phyloP scores from a whole-genome alignment of 2,113 vertebrate genomes.

The Felis catus region DNA sequence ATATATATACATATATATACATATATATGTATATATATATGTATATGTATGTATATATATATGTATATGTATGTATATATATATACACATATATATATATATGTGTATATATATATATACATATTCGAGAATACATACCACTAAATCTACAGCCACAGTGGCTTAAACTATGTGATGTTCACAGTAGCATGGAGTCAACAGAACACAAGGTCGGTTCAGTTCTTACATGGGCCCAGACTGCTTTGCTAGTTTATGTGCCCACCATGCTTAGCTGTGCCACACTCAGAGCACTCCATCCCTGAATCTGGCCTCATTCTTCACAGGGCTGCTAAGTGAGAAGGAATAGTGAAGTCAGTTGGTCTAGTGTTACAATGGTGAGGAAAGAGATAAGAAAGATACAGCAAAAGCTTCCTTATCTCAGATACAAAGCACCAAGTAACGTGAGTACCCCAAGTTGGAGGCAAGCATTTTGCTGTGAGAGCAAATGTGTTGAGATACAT shows the following conservation, averaged over 20 bases:
- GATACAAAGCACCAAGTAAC: background rate
- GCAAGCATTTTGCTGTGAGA: background rate
- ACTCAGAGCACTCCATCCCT: background rate
- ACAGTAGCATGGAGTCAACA: background rate
- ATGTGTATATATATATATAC: background rate
- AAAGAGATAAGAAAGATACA: background rate
- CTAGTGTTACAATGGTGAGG: background rate
- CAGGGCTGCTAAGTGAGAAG: background rate
- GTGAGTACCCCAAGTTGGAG: background rate
- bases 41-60: too few relatives aligned
- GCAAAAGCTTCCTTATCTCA: background rate
- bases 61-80: background rate
- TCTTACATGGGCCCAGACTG: background rate
- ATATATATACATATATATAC: too few relatives aligned
- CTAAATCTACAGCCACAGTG: background rate
- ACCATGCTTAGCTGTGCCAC: background rate
- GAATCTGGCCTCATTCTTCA: background rate
- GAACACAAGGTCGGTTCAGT: background rate
- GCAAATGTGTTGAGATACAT: background rate
- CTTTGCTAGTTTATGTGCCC: background rate
- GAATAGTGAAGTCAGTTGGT: background rate
- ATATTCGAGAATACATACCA: background rate
- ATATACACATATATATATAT: rapidly evolving
- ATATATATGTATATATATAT: too few relatives aligned
- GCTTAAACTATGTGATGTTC: background rate